Evolutionary conservation across 2,113 vertebrate genomes (phyloP).

Genomic region (Phaethon lepturus): DNA sequence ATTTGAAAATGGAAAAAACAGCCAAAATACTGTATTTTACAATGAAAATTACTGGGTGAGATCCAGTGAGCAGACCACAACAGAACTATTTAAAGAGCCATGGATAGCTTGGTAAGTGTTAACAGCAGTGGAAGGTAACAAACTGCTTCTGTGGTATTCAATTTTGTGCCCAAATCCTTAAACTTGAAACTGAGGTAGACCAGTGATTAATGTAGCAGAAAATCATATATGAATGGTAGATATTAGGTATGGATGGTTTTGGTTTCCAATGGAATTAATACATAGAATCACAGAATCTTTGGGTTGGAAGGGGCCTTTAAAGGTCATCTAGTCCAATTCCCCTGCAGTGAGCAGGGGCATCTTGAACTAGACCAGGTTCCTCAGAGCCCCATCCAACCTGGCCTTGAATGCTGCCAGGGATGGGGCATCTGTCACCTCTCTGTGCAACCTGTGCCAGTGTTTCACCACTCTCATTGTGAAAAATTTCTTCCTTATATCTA

Average conservation of each 20-base stretch:
- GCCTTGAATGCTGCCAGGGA: too few relatives aligned
- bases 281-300: too few relatives aligned
- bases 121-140: background rate
- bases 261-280: background rate
- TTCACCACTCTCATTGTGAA: too few relatives aligned
- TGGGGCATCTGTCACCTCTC: too few relatives aligned
- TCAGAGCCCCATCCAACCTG: too few relatives aligned
- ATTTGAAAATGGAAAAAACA: background rate
- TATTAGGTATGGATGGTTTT: background rate
- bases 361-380: too few relatives aligned
- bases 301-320: too few relatives aligned
- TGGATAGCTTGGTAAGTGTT: background rate
- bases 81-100: background rate
- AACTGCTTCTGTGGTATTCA: background rate
- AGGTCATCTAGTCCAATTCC: too few relatives aligned
- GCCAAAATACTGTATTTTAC: background rate
- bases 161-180: background rate
- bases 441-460: too few relatives aligned
- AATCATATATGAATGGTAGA: background rate
- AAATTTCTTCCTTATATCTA: too few relatives aligned
- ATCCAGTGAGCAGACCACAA: background rate
- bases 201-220: background rate
- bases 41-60: background rate
- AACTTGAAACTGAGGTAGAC: background rate
- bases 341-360: too few relatives aligned